Conservation (phyloP, 1,140 invertebrate genomes). For the Macrostomum lignano region DNA sequence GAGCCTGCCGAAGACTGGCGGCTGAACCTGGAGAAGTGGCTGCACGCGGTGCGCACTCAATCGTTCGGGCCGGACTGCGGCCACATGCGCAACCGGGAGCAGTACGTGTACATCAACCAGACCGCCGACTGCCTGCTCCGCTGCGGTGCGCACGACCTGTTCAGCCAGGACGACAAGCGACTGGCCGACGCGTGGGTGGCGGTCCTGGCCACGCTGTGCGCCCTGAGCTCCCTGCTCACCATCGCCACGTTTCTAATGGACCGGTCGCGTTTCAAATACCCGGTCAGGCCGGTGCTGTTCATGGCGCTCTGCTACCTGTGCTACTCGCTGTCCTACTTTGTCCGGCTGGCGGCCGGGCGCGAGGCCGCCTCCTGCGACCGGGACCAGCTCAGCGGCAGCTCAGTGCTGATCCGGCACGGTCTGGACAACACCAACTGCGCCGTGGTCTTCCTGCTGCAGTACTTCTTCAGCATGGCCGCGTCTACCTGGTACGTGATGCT, state of each 20-base stretch:
- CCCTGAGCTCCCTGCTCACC: conserved; percentile 22
- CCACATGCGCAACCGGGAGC: conserved; percentile 16
- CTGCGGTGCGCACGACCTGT: conserved; percentile 45
- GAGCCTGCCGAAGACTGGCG: background rate
- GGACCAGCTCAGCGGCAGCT: conserved; percentile 34
- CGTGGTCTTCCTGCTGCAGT: conserved; percentile 53
- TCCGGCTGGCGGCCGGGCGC: conserved; percentile 40
- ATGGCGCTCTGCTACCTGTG: conserved; percentile 82
- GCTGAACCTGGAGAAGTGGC: background rate
- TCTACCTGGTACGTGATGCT: conserved; percentile 57
- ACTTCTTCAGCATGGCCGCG: conserved; percentile 58
- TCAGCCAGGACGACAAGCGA: conserved; percentile 42
- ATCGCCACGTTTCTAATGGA: conserved; percentile 30
- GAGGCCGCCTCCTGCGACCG: conserved; percentile 34
- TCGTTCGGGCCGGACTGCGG: conserved; percentile 9
- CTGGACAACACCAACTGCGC: conserved; percentile 50
- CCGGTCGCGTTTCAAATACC: conserved; percentile 63
- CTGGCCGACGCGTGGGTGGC: conserved; percentile 30
- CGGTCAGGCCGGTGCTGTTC: conserved; percentile 85
- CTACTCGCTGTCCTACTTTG: conserved; percentile 63
- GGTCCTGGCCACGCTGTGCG: conserved; percentile 23
- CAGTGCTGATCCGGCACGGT: conserved; percentile 40
- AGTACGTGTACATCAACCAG: conserved; percentile 42
- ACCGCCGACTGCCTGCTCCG: conserved; percentile 44
- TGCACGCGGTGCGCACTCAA: background rate